Conservation (phyloP, 2,113 vertebrate species). For the Laticauda colubrina region DNA sequence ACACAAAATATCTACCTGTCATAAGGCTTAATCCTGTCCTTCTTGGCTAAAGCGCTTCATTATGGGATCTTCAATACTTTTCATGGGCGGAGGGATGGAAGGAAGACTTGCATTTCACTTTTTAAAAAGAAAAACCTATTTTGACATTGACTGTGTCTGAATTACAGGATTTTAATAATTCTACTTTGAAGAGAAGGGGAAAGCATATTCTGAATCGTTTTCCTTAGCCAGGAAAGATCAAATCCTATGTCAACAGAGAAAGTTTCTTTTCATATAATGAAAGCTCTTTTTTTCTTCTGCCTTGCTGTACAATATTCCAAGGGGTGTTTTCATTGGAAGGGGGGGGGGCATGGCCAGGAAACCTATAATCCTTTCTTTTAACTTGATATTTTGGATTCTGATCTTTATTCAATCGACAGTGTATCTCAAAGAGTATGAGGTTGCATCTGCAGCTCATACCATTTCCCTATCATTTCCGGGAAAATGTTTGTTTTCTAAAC, state of each 20-base stretch:
- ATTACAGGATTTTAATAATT: slow-evolving; percentile 14
- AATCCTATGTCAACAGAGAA: slow-evolving; percentile 74
- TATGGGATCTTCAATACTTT: slow-evolving; percentile 36
- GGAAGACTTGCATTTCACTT: slow-evolving; percentile 50
- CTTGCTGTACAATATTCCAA: slow-evolving; percentile 74
- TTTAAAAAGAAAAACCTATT: slow-evolving; percentile 61
- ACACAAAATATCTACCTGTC: slow-evolving; percentile 37
- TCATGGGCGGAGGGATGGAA: slow-evolving; percentile 50
- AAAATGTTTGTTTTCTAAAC: slow-evolving; percentile 88
- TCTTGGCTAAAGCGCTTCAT: slow-evolving; percentile 42
- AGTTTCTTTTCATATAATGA: slow-evolving; percentile 72
- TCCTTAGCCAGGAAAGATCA: slow-evolving; percentile 68
- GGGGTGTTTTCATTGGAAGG: slow-evolving; percentile 84
- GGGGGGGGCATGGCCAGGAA: slow-evolving; percentile 79
- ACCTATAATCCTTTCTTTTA: slow-evolving; percentile 94
- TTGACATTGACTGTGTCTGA: slow-evolving; percentile 52
- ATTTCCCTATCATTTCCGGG: slow-evolving; percentile 75
- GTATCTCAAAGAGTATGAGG: slow-evolving; percentile 82
- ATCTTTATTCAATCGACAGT: slow-evolving; percentile 88
- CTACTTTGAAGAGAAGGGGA: slow-evolving; percentile 34
- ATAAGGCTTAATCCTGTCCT: slow-evolving; percentile 49
- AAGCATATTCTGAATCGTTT: slow-evolving; percentile 67
- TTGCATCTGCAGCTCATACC: slow-evolving; percentile 77
- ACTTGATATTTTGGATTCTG: slow-evolving; percentile 82
- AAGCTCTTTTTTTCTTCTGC: slow-evolving; percentile 70